Conservation (phyloP, 2,797 vertebrate genomes). For the Cephalopachus bancanus region DNA sequence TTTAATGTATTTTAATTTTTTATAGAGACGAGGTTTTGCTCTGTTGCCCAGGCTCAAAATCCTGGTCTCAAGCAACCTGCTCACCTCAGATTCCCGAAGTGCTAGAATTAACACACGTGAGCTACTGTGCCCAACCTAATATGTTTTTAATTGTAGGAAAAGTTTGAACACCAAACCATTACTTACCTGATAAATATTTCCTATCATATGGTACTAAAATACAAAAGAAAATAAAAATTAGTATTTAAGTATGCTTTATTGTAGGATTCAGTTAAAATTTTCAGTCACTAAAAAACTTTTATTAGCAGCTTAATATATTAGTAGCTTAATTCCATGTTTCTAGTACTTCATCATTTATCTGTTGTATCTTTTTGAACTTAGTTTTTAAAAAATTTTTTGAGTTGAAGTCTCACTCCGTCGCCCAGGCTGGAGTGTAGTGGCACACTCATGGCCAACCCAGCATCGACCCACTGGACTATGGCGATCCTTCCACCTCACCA, state of each 20-base stretch:
- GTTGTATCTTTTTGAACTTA: conserved; percentile 50
- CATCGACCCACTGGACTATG: too few relatives aligned
- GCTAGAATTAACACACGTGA: too few relatives aligned
- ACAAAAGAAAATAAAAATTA: conserved; percentile 74
- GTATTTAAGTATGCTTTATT: conserved; percentile 43
- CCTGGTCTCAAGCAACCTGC: too few relatives aligned
- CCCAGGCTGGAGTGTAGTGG: too few relatives aligned
- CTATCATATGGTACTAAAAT: conserved; percentile 84
- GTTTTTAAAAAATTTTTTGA: background rate
- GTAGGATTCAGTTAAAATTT: conserved; percentile 57
- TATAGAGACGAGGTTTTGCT: too few relatives aligned
- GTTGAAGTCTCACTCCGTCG: too few relatives aligned
- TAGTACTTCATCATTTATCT: background rate
- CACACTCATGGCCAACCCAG: too few relatives aligned
- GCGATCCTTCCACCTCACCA: too few relatives aligned
- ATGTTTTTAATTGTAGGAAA: background rate
- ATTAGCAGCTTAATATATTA: background rate
- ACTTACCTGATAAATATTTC: conserved; percentile 85
- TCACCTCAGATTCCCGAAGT: too few relatives aligned
- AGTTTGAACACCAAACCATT: conserved; percentile 34
- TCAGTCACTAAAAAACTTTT: conserved; percentile 55
- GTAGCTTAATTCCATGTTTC: background rate
- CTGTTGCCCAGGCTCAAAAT: too few relatives aligned
- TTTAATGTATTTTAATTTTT: too few relatives aligned
- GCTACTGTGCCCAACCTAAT: background rate